Evolutionary conservation across 2,797 vertebrate species (phyloP).

Genomic region (Champsocephalus gunnari): DNA sequence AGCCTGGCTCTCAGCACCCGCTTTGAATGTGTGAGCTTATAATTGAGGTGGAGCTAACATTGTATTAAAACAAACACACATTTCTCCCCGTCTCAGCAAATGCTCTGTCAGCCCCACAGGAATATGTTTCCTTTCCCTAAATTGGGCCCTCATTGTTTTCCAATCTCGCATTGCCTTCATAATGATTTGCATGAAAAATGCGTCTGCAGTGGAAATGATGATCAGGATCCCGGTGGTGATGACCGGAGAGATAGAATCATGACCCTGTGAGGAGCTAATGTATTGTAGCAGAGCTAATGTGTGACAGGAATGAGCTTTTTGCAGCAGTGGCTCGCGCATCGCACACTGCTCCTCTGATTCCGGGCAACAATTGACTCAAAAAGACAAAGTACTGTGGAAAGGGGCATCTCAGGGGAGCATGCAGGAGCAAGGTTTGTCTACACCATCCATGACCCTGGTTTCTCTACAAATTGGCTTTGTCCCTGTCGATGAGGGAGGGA

Average conservation of each 20-base stretch:
- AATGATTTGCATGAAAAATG: constrained; percentile 82
- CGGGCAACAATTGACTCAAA: constrained; percentile 81
- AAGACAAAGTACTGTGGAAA: constrained; percentile 84
- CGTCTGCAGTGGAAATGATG: constrained; percentile 74
- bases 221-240: constrained; percentile 78
- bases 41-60: constrained; percentile 57
- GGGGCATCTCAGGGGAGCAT: constrained; percentile 74
- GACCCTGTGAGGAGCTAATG: constrained; percentile 83
- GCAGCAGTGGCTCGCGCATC: constrained; percentile 56
- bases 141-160: constrained; percentile 76
- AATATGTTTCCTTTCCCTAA: constrained; percentile 59
- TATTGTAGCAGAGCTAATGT: constrained; percentile 78
- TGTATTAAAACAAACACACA: constrained; percentile 57
- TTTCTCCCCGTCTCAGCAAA: constrained; percentile 69
- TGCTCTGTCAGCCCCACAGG: constrained; percentile 72
- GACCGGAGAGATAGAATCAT: constrained; percentile 76
- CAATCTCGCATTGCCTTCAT: constrained; percentile 50
- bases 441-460: constrained; percentile 80
- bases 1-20: constrained; percentile 10
- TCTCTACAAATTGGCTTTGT: constrained; percentile 86
- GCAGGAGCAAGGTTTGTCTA: constrained; percentile 79
- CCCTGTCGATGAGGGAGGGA: constrained; percentile 80
- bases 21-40: constrained; percentile 58
- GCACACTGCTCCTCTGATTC: constrained; percentile 61
- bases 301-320: constrained; percentile 80